Conservation (phyloP, 2,888 invertebrate species). For the Phalera bucephala region DNA sequence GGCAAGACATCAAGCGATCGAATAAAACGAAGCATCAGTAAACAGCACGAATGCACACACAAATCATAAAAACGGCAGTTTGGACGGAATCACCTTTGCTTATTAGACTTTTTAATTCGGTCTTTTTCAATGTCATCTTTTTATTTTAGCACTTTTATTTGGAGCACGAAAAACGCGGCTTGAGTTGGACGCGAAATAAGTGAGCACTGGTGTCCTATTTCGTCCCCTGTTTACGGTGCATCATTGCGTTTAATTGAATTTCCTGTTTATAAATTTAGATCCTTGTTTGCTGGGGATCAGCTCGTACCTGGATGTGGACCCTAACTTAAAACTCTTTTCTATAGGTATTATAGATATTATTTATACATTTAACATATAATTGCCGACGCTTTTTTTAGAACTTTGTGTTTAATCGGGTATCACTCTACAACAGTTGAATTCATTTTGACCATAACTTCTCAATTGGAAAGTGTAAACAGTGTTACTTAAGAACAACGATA, state of each 20-base stretch:
- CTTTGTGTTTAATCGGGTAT: no score
- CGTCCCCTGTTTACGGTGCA: constrained; percentile 72
- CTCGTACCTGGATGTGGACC: constrained; percentile 19
- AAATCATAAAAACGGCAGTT: constrained; percentile 24
- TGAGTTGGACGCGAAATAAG: constrained; percentile 58
- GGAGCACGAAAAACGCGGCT: constrained; percentile 27
- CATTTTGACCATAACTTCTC: no score
- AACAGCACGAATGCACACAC: constrained; percentile 37
- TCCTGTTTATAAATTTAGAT: constrained; percentile 77
- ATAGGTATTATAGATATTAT: no score
- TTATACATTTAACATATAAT: no score
- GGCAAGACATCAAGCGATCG: constrained; percentile 33
- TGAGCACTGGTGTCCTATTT: constrained; percentile 70
- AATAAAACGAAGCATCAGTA: constrained; percentile 40
- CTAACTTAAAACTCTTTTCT: no score
- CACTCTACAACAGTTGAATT: no score
- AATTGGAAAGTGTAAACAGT: no score
- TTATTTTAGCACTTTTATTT: constrained; percentile 17
- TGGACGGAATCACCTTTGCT: constrained; percentile 46
- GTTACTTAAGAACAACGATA: no score
- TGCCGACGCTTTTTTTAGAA: no score
- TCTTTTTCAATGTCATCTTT: constrained; percentile 59
- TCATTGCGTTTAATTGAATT: constrained; percentile 77
- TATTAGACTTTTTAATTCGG: constrained; percentile 51
- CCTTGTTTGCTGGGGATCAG: constrained; percentile 34